Conservation (phyloP, 2,113 vertebrate genomes). For the Prunella fulvescens region DNA sequence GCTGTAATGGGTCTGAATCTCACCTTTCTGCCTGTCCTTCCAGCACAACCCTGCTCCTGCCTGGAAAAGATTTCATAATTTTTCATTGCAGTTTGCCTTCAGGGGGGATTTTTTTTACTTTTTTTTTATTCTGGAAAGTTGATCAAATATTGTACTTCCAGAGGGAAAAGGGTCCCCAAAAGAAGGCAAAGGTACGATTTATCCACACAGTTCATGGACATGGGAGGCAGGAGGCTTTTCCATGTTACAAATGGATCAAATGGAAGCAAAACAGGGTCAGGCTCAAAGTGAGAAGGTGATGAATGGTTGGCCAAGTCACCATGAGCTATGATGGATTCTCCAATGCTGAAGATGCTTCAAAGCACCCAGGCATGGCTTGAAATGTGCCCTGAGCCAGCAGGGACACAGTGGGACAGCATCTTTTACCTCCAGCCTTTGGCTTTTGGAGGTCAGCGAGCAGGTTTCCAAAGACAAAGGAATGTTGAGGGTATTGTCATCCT, state of each 20-base stretch:
- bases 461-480: neutral
- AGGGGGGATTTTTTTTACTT: too few species aligned
- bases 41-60: too few species aligned
- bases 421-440: neutral
- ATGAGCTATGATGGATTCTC: neutral
- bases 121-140: too few species aligned
- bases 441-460: neutral
- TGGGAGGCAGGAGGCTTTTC: neutral
- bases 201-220: accelerated
- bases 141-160: neutral
- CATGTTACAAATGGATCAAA: accelerated
- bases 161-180: neutral
- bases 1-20: too few species aligned
- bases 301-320: neutral
- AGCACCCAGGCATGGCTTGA: accelerated
- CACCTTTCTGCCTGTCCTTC: too few species aligned
- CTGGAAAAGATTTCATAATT: too few species aligned
- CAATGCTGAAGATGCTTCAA: neutral
- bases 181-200: neutral
- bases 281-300: neutral
- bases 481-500: neutral
- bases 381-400: accelerated
- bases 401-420: accelerated
- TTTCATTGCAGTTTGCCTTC: too few species aligned
- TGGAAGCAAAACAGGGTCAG: neutral